Evolutionary conservation across 2,888 invertebrate genomes (phyloP).

Genomic region (Dryobotodes eremita): DNA sequence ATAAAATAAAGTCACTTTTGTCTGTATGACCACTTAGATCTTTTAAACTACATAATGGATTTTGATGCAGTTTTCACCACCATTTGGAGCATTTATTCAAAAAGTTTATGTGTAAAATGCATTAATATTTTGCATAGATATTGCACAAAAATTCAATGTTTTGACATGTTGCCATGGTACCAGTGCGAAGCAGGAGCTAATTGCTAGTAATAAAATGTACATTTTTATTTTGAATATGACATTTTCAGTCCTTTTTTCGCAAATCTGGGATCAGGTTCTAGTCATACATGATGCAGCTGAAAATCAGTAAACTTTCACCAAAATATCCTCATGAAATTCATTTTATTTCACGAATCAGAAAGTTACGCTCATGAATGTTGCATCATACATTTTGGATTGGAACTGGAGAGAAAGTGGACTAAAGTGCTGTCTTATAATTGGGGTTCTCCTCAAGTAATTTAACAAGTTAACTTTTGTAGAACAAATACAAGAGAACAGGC

Average conservation of each 20-base stretch:
- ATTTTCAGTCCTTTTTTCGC: background rate
- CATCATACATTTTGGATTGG: constrained; percentile 22
- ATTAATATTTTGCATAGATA: background rate
- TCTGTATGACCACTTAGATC: background rate
- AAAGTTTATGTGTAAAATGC: background rate
- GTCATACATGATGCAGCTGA: background rate
- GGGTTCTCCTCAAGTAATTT: background rate
- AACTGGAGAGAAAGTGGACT: constrained; percentile 27
- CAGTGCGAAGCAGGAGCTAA: too few relatives aligned
- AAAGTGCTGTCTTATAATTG: background rate
- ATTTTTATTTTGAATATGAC: background rate
- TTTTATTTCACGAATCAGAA: background rate
- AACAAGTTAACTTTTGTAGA: background rate
- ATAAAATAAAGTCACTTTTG: background rate
- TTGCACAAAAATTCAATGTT: background rate
- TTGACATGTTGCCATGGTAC: background rate
- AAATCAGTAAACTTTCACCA: background rate
- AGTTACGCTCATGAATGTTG: background rate
- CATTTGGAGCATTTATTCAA: background rate
- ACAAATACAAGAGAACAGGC: background rate
- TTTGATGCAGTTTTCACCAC: background rate
- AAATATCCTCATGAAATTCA: background rate
- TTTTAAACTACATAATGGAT: background rate
- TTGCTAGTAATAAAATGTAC: too few relatives aligned
- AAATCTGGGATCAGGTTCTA: background rate